These are phyloP conservation scores for Epiblema foenella DNA, from an alignment of 2,888 invertebrate species.

Conservation along the genomic window DNA sequence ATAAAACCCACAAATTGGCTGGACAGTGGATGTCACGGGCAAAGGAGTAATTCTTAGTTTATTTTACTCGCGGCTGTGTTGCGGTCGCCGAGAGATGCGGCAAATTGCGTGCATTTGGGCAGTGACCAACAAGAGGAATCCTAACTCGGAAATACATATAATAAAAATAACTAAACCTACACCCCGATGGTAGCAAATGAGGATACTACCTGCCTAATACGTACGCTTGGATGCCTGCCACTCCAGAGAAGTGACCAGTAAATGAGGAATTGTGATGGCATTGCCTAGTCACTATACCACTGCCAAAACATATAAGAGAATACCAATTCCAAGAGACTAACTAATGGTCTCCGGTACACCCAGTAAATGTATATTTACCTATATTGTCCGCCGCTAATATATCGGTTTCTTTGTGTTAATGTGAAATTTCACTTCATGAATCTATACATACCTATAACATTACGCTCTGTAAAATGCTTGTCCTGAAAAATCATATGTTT, in stretches of 20 bases:
- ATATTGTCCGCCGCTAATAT: not conserved
- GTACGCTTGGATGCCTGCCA: no score
- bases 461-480: not conserved
- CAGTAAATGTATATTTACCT: no score
- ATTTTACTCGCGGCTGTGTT: conserved; percentile 14
- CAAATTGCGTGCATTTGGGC: conserved; percentile 12
- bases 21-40: conserved; percentile 28
- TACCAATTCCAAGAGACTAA: no score
- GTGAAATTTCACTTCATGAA: not conserved
- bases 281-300: no score
- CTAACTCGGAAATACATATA: conserved; percentile 49
- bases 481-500: not conserved
- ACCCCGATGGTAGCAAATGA: no score
- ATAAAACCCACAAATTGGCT: conserved; percentile 9
- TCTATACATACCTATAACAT: not conserved
- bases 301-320: no score
- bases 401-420: not conserved
- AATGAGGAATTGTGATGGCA: no score
- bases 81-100: conserved; percentile 10
- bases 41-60: conserved; percentile 22
- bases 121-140: not conserved
- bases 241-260: no score
- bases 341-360: no score
- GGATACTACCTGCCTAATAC: no score
- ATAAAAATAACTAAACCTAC: not conserved